Base-by-base conservation (phyloP, 2,113 vertebrate genomes). In the Chloebia gouldiae region DNA sequence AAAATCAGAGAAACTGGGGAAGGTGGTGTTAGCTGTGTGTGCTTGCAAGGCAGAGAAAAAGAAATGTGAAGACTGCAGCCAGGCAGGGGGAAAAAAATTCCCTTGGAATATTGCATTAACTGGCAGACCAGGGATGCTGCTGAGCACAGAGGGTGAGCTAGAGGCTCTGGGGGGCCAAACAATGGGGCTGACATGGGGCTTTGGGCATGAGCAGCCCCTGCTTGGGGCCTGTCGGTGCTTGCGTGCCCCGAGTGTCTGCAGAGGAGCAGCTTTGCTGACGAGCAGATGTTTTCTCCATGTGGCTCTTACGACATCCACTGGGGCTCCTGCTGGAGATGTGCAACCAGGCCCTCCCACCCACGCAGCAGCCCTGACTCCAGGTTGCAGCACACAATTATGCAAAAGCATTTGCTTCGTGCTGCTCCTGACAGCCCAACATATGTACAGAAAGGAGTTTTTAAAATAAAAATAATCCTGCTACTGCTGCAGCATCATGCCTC, bases 251-350 rank as follows among this genome's bases (percentile, higher is more conserved):
- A 0, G 72, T 15, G 40, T 59, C 60, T 92, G 80, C 70, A 51
- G 40, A 7, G 4, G 61, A 86, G 86, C 72, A 44, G 77, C 73
- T 51, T n/a, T 1, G 12, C 82, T 86, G 61, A 83, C 13, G 68
- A 95, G 94, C 94, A 96, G 95, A 94, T 93, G 94, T 93, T 94
- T 85, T 64, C 94, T 90, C 37, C 15, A 1, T 37, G 81, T 39
- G 70, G 77, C 73, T 92, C 65, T 95, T 95, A 61, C 61, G 1
- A 93, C 95, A 96, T 84, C 94, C 44, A 31, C 11, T 5, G 35
- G 87, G 69, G 84, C 23, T 94, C 90, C 90, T 80, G 63, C 20
- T 53, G 9, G 69, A 15, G 84, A 88, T 57, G 86, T 93, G 83
- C 11, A 64, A 79, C 61, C 64, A 24, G 72, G 6, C 86, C 61